Evolutionary conservation across 2,888 invertebrate genomes (phyloP), one percentile per base, ranked within the genome.

Genomic region (Caenorhabditis sp.): DNA sequence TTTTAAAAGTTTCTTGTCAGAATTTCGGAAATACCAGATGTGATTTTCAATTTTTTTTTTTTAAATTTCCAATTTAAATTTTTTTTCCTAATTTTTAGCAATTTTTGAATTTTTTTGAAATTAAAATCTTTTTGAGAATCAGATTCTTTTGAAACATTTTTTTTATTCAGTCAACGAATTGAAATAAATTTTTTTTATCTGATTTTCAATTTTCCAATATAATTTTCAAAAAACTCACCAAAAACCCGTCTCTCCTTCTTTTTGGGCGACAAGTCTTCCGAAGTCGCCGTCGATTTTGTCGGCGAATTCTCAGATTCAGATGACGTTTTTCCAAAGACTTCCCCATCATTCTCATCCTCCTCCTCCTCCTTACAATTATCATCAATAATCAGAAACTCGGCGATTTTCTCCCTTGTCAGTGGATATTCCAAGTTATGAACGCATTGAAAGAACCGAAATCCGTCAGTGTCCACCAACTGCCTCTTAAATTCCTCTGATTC

Each of bases 71-170:
- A 40, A 40, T 2, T 13, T 40, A 2, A 40, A 2, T 40, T 40
- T 40, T 40, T 40, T 0, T 44, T 44, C 18, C 11, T 44, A 3
- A 44, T 9, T 32, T 9, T 6, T 9, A 32, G 5, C 9, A 4
- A 9, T 32, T 32, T 9, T 32, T 32, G n/a, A 11, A 11, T 11
- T 40, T 40, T 40, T 40, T 40, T 13, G 40, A 13, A 40, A 32
- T 6, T 6, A 32, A 32, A 32, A 32, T 6, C 13, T 40, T 40
- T 13, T 40, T 40, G 40, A 32, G 40, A 53, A 1, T 22, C 15
- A n/a, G n/a, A n/a, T 71, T 62, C 37, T 37, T 35, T 35, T 28
- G 47, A 15, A 69, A 4, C 32, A 6, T 32, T 6, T 32, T 32
- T 32, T 32, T 32, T 32, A 32, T 6, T 32, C 32, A 32, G 32